Conservation (phyloP, 2,113 vertebrate genomes). For the Zootoca vivipara region DNA sequence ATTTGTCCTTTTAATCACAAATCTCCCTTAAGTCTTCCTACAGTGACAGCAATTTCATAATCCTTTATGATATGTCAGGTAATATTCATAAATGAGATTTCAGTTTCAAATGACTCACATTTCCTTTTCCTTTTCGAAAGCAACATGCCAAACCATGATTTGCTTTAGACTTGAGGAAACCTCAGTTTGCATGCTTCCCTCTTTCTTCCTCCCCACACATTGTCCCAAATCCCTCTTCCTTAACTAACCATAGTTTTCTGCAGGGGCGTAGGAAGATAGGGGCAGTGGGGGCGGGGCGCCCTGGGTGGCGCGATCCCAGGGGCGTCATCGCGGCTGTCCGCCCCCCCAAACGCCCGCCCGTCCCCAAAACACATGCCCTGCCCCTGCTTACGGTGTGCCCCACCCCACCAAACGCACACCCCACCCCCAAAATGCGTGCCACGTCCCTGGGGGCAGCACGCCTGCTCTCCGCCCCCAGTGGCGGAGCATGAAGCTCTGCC, state of each 20-base stretch:
- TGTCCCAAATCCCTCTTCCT: neutral
- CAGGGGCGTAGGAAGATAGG: no score
- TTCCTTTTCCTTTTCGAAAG: neutral
- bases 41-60: slow-evolving; percentile 2
- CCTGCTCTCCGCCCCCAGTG: no score
- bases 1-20: slow-evolving; percentile 37
- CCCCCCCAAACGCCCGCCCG: no score
- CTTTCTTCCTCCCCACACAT: neutral
- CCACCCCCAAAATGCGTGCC: no score
- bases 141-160: neutral
- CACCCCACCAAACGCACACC: no score
- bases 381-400: no score
- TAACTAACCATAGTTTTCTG: neutral
- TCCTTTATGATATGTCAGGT: slow-evolving; percentile 13
- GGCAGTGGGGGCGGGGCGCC: no score
- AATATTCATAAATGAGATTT: slow-evolving; percentile 14
- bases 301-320: no score
- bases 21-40: slow-evolving; percentile 23
- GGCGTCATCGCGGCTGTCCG: no score
- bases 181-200: neutral
- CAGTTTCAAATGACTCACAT: neutral
- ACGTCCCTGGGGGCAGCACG: no score
- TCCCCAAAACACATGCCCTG: no score
- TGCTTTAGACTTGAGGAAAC: neutral
- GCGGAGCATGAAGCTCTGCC: no score